Conservation (phyloP, 2,888 invertebrate genomes). For the Baronia brevicornis region DNA sequence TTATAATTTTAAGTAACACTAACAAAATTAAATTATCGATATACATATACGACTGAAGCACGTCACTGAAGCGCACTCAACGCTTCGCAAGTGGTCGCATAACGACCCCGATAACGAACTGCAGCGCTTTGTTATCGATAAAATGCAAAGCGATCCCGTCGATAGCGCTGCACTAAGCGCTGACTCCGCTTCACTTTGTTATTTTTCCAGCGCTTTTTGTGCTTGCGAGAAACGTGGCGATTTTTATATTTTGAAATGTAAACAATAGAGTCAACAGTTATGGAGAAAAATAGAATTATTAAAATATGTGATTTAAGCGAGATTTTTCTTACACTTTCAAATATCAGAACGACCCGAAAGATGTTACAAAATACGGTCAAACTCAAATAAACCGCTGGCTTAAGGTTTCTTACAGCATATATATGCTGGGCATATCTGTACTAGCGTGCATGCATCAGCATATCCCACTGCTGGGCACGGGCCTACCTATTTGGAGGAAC, state of each 20-base stretch:
- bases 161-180: conserved; percentile 2
- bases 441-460: too few species aligned
- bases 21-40: too few species aligned
- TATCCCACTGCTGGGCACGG: too few species aligned
- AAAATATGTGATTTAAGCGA: conserved; percentile 3
- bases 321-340: not conserved
- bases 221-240: not conserved
- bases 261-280: conserved; percentile 1
- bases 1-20: too few species aligned
- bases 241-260: not conserved
- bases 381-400: too few species aligned
- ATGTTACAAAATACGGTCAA: conserved; percentile 15
- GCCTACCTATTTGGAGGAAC: too few species aligned
- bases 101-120: conserved; percentile 65
- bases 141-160: conserved; percentile 21
- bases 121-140: conserved; percentile 44
- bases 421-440: too few species aligned
- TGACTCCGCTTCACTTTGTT: conserved; percentile 6
- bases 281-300: not conserved
- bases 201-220: conserved; percentile 2
- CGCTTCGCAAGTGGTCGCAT: conserved; percentile 50
- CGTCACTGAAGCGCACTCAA: conserved; percentile 38
- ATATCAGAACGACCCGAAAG: conserved; percentile 8
- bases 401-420: too few species aligned
- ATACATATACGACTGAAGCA: too few species aligned